Evolutionary conservation across 1,140 invertebrate species (phyloP), one percentile per base, ranked within the genome.

Genomic region (Drosophila orena): DNA sequence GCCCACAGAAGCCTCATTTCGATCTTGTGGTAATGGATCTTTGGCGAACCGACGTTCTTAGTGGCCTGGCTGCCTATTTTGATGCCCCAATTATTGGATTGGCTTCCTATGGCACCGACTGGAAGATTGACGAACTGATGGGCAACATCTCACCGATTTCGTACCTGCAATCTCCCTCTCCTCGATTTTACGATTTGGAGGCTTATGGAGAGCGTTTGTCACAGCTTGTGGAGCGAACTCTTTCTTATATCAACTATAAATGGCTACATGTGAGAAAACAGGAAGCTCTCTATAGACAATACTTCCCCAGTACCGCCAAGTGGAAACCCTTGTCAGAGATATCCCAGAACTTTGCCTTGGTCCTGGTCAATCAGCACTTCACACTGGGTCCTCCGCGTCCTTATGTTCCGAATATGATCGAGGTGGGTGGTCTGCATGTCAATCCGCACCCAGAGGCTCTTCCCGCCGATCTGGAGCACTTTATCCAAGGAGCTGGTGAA

Each of bases 351-450:
- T 85, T 90, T 40, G 78, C 90, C 0, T 37, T 91, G 4, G 56
- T 91, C 10, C 55, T 91, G 12, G 55, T 91, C 0, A 91, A 91
- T 69, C 83, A 91, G 59, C 90, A 91, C 47, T 90, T 91, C 20
- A 79, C 81, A 2, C 50, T 91, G 7, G 75, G 68, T 10, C 54
- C 66, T 1, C 72, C 86, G 0, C 60, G 83, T 14, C 79, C 90
- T 0, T 85, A 90, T 69, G 90, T 91, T 0, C 90, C 90, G 0
- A 91, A 79, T 57, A 59, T 88, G 37, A 72, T 91, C 2, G 86
- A 91, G 49, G 84, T 95, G 11, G 94, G 94, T 0, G 94, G 94
- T 0, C 83, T 95, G 59, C 95, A 95, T 73, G 79, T 92, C 83
- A 22, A 11, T 91, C 94, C 50, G 93, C 61, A 66, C 0, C 22